phyloP scores from a whole-genome alignment of 2,797 vertebrate species.

The Nyctalus aviator region DNA sequence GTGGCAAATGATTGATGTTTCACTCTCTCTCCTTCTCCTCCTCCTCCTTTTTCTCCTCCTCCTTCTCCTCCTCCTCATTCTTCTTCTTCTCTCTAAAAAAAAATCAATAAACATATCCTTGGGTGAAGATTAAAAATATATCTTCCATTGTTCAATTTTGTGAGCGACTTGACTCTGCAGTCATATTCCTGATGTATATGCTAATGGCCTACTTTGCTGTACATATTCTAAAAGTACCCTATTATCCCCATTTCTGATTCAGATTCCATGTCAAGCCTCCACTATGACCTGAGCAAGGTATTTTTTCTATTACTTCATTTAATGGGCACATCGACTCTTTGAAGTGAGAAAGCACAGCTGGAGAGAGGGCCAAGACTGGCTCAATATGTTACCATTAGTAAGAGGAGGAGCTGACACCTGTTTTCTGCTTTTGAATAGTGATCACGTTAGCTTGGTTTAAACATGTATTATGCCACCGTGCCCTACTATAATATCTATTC shows the following conservation, averaged over 20 bases:
- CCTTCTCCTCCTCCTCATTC: too few relatives aligned
- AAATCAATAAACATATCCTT: background rate
- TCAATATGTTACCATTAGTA: background rate
- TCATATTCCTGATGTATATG: background rate
- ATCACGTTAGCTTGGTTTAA: background rate
- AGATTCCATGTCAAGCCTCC: background rate
- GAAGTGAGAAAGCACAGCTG: background rate
- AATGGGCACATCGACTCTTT: background rate
- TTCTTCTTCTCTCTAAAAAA: background rate
- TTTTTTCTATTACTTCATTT: background rate
- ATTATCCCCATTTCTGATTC: background rate
- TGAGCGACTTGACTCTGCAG: background rate
- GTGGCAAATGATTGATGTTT: background rate
- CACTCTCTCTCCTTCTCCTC: background rate
- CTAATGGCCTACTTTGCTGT: background rate
- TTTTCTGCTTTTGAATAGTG: background rate
- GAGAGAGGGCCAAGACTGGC: background rate
- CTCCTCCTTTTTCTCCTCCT: too few relatives aligned
- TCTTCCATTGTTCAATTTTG: background rate
- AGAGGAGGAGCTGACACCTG: background rate
- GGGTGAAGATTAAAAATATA: background rate
- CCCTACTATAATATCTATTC: background rate
- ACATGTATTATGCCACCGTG: background rate
- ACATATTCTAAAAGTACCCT: background rate
- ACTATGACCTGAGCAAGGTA: background rate